These are phyloP conservation scores for Vicugna pacos DNA, from an alignment of 2,113 vertebrate species.

Conservation along the genomic window DNA sequence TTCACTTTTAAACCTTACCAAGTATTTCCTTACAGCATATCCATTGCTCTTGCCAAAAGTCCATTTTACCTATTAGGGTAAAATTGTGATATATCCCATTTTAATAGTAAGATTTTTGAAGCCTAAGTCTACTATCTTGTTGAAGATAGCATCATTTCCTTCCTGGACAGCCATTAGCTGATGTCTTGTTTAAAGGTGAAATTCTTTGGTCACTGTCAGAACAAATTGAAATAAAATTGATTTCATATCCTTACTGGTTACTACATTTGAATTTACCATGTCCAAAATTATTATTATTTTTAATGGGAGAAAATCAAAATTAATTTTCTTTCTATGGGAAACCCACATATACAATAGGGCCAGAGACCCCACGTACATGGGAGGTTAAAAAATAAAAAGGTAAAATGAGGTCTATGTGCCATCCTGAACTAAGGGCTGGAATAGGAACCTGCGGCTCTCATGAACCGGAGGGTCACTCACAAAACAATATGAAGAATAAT, in stretches of 20 bases:
- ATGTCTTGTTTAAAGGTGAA: not conserved
- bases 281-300: not conserved
- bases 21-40: constrained; percentile 8
- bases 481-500: no score
- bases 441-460: no score
- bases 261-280: not conserved
- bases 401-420: no score
- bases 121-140: not conserved
- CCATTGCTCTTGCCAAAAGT: not conserved
- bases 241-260: not conserved
- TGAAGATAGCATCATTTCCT: not conserved
- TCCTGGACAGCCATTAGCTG: not conserved
- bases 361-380: no score
- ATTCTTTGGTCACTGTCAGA: not conserved
- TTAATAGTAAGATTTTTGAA: constrained; percentile 14
- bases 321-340: no score
- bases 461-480: no score
- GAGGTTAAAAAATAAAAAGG: no score
- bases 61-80: not conserved
- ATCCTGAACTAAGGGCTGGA: no score
- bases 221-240: not conserved
- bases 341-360: no score
- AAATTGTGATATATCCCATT: not conserved
- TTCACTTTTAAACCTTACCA: constrained; percentile 39
- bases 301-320: no score